Base-by-base conservation (phyloP, 2,113 vertebrate species). In the Eidolon helvum region DNA sequence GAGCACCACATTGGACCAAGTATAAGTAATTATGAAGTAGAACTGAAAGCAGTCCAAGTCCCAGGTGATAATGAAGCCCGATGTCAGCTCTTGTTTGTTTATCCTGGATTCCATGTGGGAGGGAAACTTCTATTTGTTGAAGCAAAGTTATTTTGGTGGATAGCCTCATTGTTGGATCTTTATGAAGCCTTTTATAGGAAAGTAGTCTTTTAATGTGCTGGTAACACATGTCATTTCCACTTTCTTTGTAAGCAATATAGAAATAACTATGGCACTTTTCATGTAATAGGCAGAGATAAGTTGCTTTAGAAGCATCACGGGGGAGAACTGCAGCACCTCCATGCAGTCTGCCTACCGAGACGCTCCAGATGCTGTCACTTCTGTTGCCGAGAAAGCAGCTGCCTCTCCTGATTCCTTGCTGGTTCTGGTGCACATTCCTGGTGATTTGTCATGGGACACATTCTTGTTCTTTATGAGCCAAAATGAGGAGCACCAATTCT, bases 311-410 rank as follows among this genome's bases (percentile, higher is more conserved):
- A 28, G 33, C 55, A 26, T 84, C 0, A 0, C 18, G 16, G 28
- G 71, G 83, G 59, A 92, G 94, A 86, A 75, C 55, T 48, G 7
- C 4, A 55, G 57, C 40, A 5, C 48, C 87, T 91, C 0, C 1
- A 30, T 77, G 93, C 87, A 78, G 87, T 72, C 92, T 86, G 61
- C 38, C 35, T 84, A 19, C 30, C 18, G 33, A 83, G 91, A 84
- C 68, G 43, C 35, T 97, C 38, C 75, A 95, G 94, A 55, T 96
- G 91, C 59, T 96, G 74, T 48, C 68, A 40, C 94, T 96, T 66
- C 50, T 95, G 72, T 71, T 97, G 90, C 87, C 78, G 71, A 89
- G 90, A 94, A 94, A 88, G 69, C 33, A 61, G 48, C 71, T 96
- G 68, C 82, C 35, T 95, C 8, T 4, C 38, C 0, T 8, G 71